These are phyloP conservation scores for Microtus richardsoni DNA, from an alignment of 2,113 vertebrate genomes.

Conservation along the genomic window DNA sequence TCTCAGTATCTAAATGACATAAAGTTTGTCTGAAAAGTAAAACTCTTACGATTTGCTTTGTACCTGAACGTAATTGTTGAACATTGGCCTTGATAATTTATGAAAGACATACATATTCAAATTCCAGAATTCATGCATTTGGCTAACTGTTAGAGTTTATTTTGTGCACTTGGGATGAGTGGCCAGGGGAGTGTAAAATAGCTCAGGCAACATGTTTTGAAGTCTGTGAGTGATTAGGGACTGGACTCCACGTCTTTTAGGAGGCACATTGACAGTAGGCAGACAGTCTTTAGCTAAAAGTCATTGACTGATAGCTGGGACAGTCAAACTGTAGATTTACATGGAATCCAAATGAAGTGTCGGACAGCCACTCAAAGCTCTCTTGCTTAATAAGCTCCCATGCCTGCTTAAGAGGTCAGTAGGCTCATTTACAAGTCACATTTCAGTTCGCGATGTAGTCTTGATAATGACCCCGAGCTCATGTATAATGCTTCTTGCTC, in stretches of 20 bases:
- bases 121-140: background rate
- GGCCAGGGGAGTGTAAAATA: background rate
- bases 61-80: background rate
- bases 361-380: constrained; percentile 53
- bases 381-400: constrained; percentile 58
- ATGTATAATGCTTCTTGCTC: background rate
- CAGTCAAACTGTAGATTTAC: constrained; percentile 54
- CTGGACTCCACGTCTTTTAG: constrained; percentile 16
- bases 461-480: background rate
- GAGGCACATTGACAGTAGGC: constrained; percentile 45
- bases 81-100: background rate
- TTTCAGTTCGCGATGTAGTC: constrained; percentile 30
- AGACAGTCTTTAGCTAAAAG: constrained; percentile 58
- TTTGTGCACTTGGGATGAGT: background rate
- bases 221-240: constrained; percentile 48
- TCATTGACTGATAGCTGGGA: constrained; percentile 47
- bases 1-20: background rate
- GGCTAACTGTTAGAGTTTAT: background rate
- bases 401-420: constrained; percentile 52
- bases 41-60: background rate
- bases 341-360: constrained; percentile 54
- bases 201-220: background rate
- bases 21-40: background rate
- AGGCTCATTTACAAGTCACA: constrained; percentile 23
- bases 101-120: background rate